Evolutionary conservation across 92 coral and sea anemone species (phyloP).

Genomic region (Pocillopora meandrina): DNA sequence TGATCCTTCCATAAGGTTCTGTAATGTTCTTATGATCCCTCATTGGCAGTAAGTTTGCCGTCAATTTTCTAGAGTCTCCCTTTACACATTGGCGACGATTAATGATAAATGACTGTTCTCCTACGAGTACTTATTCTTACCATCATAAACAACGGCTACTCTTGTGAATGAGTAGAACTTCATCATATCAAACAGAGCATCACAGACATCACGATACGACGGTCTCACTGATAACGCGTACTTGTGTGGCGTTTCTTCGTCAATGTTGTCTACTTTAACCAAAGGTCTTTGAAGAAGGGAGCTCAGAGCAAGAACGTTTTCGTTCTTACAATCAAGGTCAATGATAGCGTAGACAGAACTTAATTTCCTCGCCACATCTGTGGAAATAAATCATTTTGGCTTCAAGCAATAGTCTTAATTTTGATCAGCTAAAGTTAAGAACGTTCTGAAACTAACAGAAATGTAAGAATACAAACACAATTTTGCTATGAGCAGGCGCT

Average conservation of each 20-base stretch:
- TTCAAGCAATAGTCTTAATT: background rate
- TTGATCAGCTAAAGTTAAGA: too few relatives aligned
- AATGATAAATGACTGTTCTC: too few relatives aligned
- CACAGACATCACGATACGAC: slow-evolving; percentile 50
- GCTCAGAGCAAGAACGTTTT: slow-evolving; percentile 60
- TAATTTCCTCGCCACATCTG: slow-evolving; percentile 25
- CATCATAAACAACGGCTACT: slow-evolving; percentile 79
- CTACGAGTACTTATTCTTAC: slow-evolving; percentile 24
- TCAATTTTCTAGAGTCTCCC: too few relatives aligned
- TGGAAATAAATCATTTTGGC: background rate
- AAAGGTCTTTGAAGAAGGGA: slow-evolving; percentile 70
- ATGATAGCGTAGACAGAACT: slow-evolving; percentile 30
- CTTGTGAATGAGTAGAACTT: slow-evolving; percentile 51
- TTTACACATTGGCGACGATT: too few relatives aligned
- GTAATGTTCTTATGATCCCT: too few relatives aligned
- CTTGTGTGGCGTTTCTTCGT: slow-evolving; percentile 48
- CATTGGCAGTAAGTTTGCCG: too few relatives aligned
- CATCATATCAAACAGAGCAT: slow-evolving; percentile 65
- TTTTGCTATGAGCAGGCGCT: too few relatives aligned
- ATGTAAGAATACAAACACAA: too few relatives aligned
- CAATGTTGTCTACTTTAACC: slow-evolving; percentile 55
- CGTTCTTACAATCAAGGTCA: slow-evolving; percentile 68
- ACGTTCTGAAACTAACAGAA: too few relatives aligned
- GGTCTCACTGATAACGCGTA: slow-evolving; percentile 73
- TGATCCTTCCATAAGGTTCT: too few relatives aligned